Base-by-base conservation (phyloP, 2,797 vertebrate genomes). In the Myoxocephalus aenaeus region DNA sequence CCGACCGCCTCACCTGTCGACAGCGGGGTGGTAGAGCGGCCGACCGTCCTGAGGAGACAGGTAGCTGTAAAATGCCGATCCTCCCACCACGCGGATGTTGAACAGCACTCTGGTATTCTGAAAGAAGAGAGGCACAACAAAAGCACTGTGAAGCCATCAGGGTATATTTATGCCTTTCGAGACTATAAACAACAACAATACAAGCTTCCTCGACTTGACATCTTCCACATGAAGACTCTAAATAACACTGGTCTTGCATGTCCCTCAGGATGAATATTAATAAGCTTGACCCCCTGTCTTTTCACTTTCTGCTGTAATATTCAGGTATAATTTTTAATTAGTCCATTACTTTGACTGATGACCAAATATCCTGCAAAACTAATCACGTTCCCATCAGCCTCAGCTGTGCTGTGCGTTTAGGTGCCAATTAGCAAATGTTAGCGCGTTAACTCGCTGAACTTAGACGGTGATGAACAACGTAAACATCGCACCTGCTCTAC, bases 1-100 rank as follows among this genome's bases (percentile, higher is more conserved):
- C n/a, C 10, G 18, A 25, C 11, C 6, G 12, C 36, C 95, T 96
- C 92, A 99, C 98, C 97, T 97, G 93, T 98, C 96, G 0, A 99
- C 88, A 1, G 96, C 95, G 0, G 97, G 97, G 87, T 99, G 97
- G 89, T 93, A 95, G 70, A 99, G 97, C 0, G 98, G 98, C 17
- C 79, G 94, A 0, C 91, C 87, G n/a, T 99, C 97, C 89, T 96
- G 96, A 0, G 97, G 95, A 34, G 95, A 97, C 73, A 99, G 93
- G 92, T 99, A 99, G 90, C 96, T 94, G 79, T 95, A 96, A 76
- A 95, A 93, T 0, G 87, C 79, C 0, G 96, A 94, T 27, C 94
- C 95, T 29, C 96, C 97, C 0, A 96, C 96, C 75, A 99, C 96
- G 3, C 96, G 95, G 82, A 99, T 89, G 73, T 95, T 96, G 91